Conservation (phyloP, 2,888 invertebrate species). For the Nomada ferruginata region DNA sequence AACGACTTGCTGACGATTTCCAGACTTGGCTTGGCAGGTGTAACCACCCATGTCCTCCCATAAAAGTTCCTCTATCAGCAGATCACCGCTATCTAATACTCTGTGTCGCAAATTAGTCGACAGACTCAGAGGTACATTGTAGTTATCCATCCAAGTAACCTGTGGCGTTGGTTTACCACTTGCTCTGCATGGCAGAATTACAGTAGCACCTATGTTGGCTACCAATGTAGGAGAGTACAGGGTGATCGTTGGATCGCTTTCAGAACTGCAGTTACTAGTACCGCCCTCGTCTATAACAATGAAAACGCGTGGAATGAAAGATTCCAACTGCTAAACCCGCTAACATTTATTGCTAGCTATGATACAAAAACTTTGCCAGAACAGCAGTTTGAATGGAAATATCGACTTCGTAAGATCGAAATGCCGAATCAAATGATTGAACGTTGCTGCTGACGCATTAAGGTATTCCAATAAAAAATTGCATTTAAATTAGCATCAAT, state of each 20-base stretch:
- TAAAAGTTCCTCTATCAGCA: slow-evolving; percentile 89
- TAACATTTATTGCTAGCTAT: too few species aligned
- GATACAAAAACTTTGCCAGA: too few species aligned
- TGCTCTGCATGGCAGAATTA: slow-evolving; percentile 89
- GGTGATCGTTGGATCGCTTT: slow-evolving; percentile 76
- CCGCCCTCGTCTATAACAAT: slow-evolving; percentile 25
- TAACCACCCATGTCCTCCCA: slow-evolving; percentile 95
- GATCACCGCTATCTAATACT: slow-evolving; percentile 89
- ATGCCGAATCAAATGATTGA: too few species aligned
- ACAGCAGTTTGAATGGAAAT: too few species aligned
- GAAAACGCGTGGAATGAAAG: not conserved
- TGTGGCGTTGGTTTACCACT: slow-evolving; percentile 87
- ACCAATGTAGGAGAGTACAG: slow-evolving; percentile 81
- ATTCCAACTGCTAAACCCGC: not conserved
- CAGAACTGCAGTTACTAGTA: slow-evolving; percentile 44
- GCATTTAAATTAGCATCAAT: too few species aligned
- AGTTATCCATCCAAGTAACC: slow-evolving; percentile 88
- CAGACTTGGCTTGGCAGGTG: slow-evolving; percentile 88
- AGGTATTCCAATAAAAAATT: too few species aligned
- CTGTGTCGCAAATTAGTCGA: slow-evolving; percentile 70
- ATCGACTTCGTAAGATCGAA: too few species aligned
- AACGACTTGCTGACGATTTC: slow-evolving; percentile 53
- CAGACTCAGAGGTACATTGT: slow-evolving; percentile 85
- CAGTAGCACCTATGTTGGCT: slow-evolving; percentile 86
- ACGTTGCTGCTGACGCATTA: too few species aligned